Base-by-base conservation (phyloP, 1,140 invertebrate species). In the Drosophila punjabiensis region DNA sequence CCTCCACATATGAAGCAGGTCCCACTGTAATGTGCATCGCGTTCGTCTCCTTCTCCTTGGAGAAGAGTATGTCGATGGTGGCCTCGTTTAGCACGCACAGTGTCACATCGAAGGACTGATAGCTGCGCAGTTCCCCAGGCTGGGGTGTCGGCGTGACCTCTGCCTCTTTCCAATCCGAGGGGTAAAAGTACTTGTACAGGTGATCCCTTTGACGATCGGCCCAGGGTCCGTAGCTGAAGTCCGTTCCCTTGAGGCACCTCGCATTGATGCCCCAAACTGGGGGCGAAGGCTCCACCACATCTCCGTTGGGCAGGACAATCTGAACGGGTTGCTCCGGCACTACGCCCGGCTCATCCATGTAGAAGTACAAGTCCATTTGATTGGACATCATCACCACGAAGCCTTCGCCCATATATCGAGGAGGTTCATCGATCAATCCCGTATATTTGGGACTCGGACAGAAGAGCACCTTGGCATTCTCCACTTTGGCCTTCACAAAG, bases 161-260 rank as follows among this genome's bases (percentile, higher is more conserved):
- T 69, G 97, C 94, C 52, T 95, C 95, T 83, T 97, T 95, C 93
- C 96, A 98, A 93, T 98, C 97, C 68, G 97, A 96, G 5, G 99
- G 98, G 93, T 98, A 99, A 93, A 99, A 99, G 93, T 99, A 99
- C 94, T 96, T 98, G 93, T 98, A 99, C 18, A 99, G 94, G 93
- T 98, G 96, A 93, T 99, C 98, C 67, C 98, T 95, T 93, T 99
- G 99, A 47, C 98, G 95, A 93, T 99, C 99, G 8, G 98, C 98
- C 98, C 98, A 99, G 6, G 99, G 98, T 4, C 99, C 99, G 90
- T 99, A 99, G 93, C 98, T 99, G 82, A 99, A 98, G 92, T 99
- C 98, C 0, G 99, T 99, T 28, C 95, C 98, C 94, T 99, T 99
- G 4, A 98, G 97, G 94, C 98, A 99, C 93, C 98, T 98, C 20